Evolutionary conservation across 2,797 vertebrate genomes (phyloP).

Genomic region (Microhierax caerulescens): DNA sequence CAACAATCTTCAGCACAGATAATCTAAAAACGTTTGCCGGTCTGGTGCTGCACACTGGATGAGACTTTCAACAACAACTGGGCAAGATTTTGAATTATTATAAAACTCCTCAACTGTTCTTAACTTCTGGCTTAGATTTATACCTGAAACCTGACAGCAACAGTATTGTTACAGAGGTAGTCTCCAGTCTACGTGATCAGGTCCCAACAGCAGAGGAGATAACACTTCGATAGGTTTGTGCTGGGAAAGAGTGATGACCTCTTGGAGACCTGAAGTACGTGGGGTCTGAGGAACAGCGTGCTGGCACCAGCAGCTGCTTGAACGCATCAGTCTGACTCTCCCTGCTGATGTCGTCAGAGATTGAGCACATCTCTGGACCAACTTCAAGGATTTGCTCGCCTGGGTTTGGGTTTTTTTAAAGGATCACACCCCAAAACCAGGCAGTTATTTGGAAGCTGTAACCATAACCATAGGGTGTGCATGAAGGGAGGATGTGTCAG

Average conservation of each 20-base stretch:
- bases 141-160: constrained; percentile 56
- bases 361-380: constrained; percentile 29
- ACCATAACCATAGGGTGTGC: not conserved
- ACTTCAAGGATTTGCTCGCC: not conserved
- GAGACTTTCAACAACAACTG: constrained; percentile 44
- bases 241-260: constrained; percentile 67
- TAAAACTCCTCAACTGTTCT: constrained; percentile 47
- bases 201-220: constrained; percentile 57
- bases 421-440: constrained; percentile 15
- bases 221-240: constrained; percentile 55
- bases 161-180: constrained; percentile 40
- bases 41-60: not conserved
- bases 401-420: not conserved
- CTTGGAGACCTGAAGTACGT: constrained; percentile 33
- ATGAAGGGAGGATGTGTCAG: not conserved
- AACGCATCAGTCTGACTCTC: constrained; percentile 14
- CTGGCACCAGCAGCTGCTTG: constrained; percentile 42
- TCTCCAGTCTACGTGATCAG: constrained; percentile 50
- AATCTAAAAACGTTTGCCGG: not conserved
- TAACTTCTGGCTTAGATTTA: constrained; percentile 57
- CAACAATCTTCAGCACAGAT: constrained; percentile 4
- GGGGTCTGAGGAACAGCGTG: constrained; percentile 13
- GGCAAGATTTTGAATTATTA: constrained; percentile 8
- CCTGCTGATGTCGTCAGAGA: constrained; percentile 4
- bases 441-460: not conserved